phyloP scores from a whole-genome alignment of 2,113 vertebrate species.

The Gavialis gangeticus region DNA sequence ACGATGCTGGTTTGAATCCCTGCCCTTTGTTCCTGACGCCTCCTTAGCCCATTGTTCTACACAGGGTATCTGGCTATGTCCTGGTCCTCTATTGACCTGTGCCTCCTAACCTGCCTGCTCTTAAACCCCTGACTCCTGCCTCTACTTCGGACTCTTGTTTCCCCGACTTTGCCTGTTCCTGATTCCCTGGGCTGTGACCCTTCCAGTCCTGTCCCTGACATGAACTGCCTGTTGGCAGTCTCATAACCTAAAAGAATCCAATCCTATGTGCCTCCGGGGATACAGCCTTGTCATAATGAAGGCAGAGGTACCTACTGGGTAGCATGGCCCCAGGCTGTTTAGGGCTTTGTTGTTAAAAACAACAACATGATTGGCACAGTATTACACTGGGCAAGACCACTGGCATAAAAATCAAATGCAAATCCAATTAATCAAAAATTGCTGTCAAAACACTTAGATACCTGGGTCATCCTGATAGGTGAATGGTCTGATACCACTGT shows the following conservation, averaged over 20 bases:
- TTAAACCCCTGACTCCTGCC: too few species aligned
- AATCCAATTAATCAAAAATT: background rate
- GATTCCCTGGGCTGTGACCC: too few species aligned
- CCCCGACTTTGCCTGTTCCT: too few species aligned
- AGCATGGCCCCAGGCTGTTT: background rate
- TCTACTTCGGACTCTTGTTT: too few species aligned
- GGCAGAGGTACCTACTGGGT: background rate
- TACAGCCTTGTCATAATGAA: background rate
- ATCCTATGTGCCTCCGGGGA: background rate
- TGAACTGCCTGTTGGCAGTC: background rate
- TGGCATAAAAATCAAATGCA: background rate
- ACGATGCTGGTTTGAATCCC: too few species aligned
- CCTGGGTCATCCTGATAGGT: background rate
- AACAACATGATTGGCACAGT: background rate
- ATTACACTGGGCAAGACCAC: background rate
- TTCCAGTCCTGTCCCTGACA: too few species aligned
- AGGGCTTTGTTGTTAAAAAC: background rate
- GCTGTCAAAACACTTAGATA: background rate
- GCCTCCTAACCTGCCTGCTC: too few species aligned
- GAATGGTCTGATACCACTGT: background rate
- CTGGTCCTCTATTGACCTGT: too few species aligned
- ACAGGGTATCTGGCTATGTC: too few species aligned
- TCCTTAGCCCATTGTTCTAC: too few species aligned
- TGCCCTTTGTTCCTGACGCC: too few species aligned
- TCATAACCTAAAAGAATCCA: background rate